phyloP scores from a whole-genome alignment of 2,888 invertebrate species.

The Nowickia ferox region DNA sequence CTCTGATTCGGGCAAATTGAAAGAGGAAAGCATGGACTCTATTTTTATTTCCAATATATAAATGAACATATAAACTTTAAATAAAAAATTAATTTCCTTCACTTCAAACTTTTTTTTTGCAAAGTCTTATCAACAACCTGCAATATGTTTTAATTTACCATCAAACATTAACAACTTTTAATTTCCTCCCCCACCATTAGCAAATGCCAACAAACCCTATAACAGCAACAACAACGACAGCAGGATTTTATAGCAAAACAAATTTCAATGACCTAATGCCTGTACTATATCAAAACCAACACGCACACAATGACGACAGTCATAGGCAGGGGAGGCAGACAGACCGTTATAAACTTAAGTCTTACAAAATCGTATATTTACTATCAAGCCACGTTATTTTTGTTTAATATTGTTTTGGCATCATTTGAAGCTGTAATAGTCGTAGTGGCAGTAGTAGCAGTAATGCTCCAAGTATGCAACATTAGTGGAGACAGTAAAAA shows the following conservation, averaged over 20 bases:
- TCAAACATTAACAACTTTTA: conserved; percentile 72
- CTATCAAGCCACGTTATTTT: conserved; percentile 52
- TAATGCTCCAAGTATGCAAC: conserved; percentile 44
- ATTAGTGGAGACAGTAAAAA: conserved; percentile 38
- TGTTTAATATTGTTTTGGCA: conserved; percentile 64
- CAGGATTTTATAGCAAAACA: conserved; percentile 42
- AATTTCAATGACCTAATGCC: conserved; percentile 71
- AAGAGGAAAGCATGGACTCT: no score
- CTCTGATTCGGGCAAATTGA: no score
- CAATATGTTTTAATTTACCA: conserved; percentile 72
- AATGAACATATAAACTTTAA: conserved; percentile 6
- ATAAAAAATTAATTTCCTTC: conserved; percentile 58
- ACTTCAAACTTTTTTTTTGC: conserved; percentile 35
- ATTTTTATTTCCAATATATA: conserved; percentile 34
- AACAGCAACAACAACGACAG: background rate
- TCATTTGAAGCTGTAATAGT: conserved; percentile 45
- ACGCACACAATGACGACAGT: conserved; percentile 6
- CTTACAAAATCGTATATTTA: conserved; percentile 61
- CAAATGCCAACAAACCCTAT: conserved; percentile 4
- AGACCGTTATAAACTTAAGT: conserved; percentile 62
- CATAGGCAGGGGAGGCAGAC: background rate
- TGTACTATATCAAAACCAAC: conserved; percentile 32
- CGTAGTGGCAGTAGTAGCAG: conserved; percentile 3
- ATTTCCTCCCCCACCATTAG: conserved; percentile 68
- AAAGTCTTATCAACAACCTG: conserved; percentile 67